Evolutionary conservation across 53 echinoderm and acorn worm genomes (phyloP), one percentile per base, ranked within the genome.

Genomic region (Pentamera pediparva): DNA sequence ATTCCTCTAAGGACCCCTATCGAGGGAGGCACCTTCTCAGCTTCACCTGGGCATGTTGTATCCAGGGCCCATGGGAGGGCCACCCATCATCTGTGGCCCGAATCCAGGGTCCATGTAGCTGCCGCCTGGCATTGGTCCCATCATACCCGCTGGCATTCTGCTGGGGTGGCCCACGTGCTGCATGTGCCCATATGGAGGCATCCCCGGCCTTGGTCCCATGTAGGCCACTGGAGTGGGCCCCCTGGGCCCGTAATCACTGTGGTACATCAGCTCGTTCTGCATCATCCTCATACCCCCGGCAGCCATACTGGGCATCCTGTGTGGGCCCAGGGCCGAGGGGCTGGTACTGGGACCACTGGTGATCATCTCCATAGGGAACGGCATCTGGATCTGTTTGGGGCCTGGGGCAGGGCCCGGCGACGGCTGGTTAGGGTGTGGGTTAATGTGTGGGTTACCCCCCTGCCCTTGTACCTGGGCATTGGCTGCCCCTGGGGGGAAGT

Each of bases 351-450:
- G 83, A 12, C 87, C 87, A n/a, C 92, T 88, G 1, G 88, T 88
- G 19, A 94, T 86, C 94, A 94, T 90, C 73, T 90, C 90, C 84
- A 94, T 73, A 6, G 89, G 94, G 62, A 94, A 94, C 38, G 94
- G 94, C 87, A 90, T 90, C 82, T 94, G 90, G 58, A 94, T 94
- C 83, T 94, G 94, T 76, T 94, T 94, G 31, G 94, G 94, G 59
- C 87, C 87, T 55, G 76, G 86, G 43, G 81, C 54, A 33, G 83
- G 76, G 47, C 24, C 69, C 11, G 84, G 69, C 17, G 86, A 85
- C 6, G 79, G 79, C 22, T 82, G 78, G 11, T 89, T 77, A 35
- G 83, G 65, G 15, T 73, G 20, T 3, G 89, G 94, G 56, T 94
- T 94, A 0, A 94, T 61, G 61, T 94, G 94, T 0, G 94, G 94